Conservation (phyloP, 2,113 vertebrate genomes). For the Electrona antarctica region DNA sequence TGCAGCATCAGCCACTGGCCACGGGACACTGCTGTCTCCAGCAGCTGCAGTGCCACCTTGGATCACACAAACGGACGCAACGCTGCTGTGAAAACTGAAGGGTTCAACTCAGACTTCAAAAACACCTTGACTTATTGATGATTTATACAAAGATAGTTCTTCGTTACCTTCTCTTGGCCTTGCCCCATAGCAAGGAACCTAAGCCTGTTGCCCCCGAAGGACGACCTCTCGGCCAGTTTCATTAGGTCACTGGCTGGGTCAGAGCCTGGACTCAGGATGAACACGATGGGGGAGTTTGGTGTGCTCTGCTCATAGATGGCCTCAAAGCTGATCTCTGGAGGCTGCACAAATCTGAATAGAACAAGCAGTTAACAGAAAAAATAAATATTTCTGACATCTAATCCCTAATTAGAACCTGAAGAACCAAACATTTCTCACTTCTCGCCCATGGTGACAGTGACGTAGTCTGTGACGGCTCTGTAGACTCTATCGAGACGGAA, state of each 20-base stretch:
- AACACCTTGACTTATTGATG: too few species aligned
- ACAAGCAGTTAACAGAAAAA: slow-evolving; percentile 21
- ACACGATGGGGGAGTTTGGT: slow-evolving; percentile 89
- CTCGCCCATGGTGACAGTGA: slow-evolving; percentile 87
- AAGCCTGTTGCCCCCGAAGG: slow-evolving; percentile 86
- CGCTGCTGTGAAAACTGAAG: background rate
- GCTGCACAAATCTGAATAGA: slow-evolving; percentile 89
- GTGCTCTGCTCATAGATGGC: slow-evolving; percentile 90
- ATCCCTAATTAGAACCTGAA: background rate
- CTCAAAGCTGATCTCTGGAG: slow-evolving; percentile 92
- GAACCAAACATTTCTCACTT: slow-evolving; percentile 77
- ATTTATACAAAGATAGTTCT: background rate
- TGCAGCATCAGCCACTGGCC: slow-evolving; percentile 97
- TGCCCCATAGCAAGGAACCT: slow-evolving; percentile 97
- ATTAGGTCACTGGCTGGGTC: slow-evolving; percentile 92
- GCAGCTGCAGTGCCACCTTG: slow-evolving; percentile 89
- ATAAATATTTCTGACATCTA: too few species aligned
- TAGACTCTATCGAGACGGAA: slow-evolving; percentile 94
- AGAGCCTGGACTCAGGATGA: slow-evolving; percentile 93
- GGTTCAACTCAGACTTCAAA: background rate
- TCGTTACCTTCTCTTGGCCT: slow-evolving; percentile 91
- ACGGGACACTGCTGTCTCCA: slow-evolving; percentile 79
- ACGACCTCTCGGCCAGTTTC: slow-evolving; percentile 87
- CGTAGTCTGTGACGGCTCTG: slow-evolving; percentile 89
- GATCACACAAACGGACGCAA: slow-evolving; percentile 2